Base-by-base conservation (phyloP, 2,797 vertebrate genomes). In the Macrochelys suwanniensis region DNA sequence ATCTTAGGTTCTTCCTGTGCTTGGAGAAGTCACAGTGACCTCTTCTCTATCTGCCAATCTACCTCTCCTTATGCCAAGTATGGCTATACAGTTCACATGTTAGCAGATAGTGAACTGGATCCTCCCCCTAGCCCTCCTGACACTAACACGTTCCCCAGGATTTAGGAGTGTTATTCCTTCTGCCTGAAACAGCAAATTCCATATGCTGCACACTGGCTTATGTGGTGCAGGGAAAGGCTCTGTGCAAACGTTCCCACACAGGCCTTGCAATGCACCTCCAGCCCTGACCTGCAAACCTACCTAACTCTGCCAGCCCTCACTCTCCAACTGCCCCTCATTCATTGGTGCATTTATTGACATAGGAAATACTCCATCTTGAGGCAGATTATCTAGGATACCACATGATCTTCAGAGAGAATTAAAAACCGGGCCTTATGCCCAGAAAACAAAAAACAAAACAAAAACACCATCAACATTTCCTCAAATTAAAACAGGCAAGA, bases 21-120 rank as follows among this genome's bases (percentile, higher is more conserved):
- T 89, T 16, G 3, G 79, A 92, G 96, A 77, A 97, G 96, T 96
- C 96, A 89, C 96, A 21, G 3, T 54, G 96, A 97, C 96, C 96
- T 96, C 85, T 91, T 71, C 91, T 90, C 90, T 80, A 68, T 89
- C 95, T 94, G 92, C 95, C 94, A 89, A 89, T 93, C 95, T 71
- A 96, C 96, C 96, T 96, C 97, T 87, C 80, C 89, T 97, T 96
- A 93, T 97, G 89, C 96, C 97, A 96, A 97, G 96, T 95, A 96
- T 89, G 96, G 96, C 47, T 78, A 94, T 87, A 91, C 96, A 97
- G 92, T 88, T 95, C 88, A 84, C 90, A 94, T 68, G 86, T n/a
- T 9, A 19, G 84, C 89, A 92, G 96, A 97, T 92, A 94, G 94
- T 12, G 59, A 95, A 90, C 81, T 2, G 28, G 45, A 96, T 89